A percentile compares a stretch with the other conserved stretches of the same genome.
Conservation (phyloP, 2,113 vertebrate species). For the Sapayoa aenigma region DNA sequence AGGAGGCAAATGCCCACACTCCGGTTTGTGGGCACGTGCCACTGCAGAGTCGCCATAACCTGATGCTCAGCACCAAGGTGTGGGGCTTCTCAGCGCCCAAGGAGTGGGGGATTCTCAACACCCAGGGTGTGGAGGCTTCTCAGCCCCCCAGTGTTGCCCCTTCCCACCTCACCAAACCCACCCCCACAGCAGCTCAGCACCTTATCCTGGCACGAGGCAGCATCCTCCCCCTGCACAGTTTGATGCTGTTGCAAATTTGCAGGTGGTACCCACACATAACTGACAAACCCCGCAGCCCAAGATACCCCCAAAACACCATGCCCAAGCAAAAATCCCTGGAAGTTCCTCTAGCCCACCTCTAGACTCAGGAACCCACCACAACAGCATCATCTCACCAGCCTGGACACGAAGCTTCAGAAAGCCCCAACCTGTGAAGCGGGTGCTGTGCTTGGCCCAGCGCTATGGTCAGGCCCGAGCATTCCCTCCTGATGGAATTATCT, state of each 20-base stretch:
- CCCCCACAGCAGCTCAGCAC: background rate
- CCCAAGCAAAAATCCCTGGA: background rate
- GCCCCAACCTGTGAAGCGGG: background rate
- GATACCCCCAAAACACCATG: rapidly evolving
- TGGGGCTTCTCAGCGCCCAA: background rate
- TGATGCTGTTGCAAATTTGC: background rate
- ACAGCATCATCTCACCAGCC: background rate
- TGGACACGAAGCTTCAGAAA: background rate
- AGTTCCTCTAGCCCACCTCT: background rate
- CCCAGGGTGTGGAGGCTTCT: background rate
- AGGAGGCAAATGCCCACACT: rapidly evolving
- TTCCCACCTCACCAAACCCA: no score
- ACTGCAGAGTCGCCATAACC: rapidly evolving
- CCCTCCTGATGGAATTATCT: background rate
- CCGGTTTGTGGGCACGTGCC: rapidly evolving
- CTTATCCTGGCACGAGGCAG: background rate
- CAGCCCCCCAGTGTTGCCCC: background rate
- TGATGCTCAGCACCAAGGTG: background rate
- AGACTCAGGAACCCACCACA: background rate
- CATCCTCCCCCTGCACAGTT: rapidly evolving
- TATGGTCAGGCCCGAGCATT: rapidly evolving
- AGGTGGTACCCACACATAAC: rapidly evolving
- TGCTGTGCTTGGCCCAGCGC: background rate
- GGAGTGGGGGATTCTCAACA: background rate
- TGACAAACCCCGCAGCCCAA: rapidly evolving